Evolutionary conservation across 1,140 invertebrate genomes (phyloP).

Genomic region (Drosophila biarmipes): DNA sequence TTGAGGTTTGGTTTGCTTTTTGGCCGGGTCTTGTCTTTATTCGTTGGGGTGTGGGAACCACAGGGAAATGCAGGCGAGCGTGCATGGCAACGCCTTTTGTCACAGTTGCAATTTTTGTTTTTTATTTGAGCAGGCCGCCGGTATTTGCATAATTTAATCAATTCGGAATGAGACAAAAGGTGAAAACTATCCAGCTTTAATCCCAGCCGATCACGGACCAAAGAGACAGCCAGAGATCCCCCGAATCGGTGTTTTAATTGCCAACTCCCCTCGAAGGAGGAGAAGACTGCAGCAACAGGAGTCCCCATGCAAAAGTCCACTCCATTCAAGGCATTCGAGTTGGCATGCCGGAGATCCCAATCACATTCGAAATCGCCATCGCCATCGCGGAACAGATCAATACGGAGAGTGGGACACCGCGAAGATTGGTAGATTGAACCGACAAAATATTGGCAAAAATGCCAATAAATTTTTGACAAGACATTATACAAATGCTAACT

Average conservation of each 20-base stretch:
- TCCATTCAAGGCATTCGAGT: constrained; percentile 32
- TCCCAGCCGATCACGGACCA: constrained; percentile 27
- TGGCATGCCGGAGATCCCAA: constrained; percentile 72
- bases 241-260: constrained; percentile 62
- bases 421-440: constrained; percentile 37
- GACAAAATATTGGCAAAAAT: constrained; percentile 63
- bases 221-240: constrained; percentile 28
- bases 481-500: constrained; percentile 79
- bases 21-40: constrained; percentile 9
- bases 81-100: constrained; percentile 83
- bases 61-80: constrained; percentile 50
- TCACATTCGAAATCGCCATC: constrained; percentile 62
- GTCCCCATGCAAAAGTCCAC: constrained; percentile 25
- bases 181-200: constrained; percentile 58
- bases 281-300: not conserved
- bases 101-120: constrained; percentile 62
- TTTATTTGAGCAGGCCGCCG: constrained; percentile 30
- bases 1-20: constrained; percentile 59
- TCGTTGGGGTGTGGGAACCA: constrained; percentile 55
- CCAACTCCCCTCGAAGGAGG: constrained; percentile 19
- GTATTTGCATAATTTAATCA: constrained; percentile 83
- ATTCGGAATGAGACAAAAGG: constrained; percentile 81
- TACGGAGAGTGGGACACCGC: constrained; percentile 20
- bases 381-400: constrained; percentile 50
- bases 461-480: constrained; percentile 81